Conservation (phyloP, 2,888 invertebrate genomes). For the Romanomermis culicivorax region DNA sequence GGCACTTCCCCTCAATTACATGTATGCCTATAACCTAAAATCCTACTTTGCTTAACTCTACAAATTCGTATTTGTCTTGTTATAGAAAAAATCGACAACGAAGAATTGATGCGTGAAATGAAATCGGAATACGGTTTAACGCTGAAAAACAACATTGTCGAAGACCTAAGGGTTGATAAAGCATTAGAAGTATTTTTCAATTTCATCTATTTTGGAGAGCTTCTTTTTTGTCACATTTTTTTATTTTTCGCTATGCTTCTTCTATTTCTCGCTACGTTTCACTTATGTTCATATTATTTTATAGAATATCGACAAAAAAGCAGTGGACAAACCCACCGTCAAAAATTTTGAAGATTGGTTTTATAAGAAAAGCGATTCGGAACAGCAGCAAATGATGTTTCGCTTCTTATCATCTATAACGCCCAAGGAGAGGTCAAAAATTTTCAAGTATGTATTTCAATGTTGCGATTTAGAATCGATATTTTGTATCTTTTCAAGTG, state of each 20-base stretch:
- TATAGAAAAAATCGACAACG: conserved; percentile 15
- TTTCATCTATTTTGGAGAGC: not conserved
- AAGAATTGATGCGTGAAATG: conserved; percentile 22
- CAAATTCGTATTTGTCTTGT: too few relatives aligned
- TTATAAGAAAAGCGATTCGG: not conserved
- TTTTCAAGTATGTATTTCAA: conserved; percentile 10
- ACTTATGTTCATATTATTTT: not conserved
- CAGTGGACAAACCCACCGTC: not conserved
- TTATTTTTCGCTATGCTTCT: too few relatives aligned
- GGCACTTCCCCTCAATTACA: too few relatives aligned
- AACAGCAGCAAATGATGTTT: conserved; percentile 6
- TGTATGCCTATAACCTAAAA: too few relatives aligned
- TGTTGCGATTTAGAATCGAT: too few relatives aligned
- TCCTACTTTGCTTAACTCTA: too few relatives aligned
- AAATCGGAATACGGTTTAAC: conserved; percentile 25
- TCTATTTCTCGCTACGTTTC: too few relatives aligned
- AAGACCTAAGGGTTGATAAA: not conserved
- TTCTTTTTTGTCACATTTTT: not conserved
- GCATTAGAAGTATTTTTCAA: conserved; percentile 8
- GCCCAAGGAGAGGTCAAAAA: conserved; percentile 8
- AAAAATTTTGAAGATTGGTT: not conserved
- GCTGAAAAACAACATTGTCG: conserved; percentile 12
- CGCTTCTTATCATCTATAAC: not conserved
- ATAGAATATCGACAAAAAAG: conserved; percentile 4
- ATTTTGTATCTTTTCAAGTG: too few relatives aligned